phyloP scores from a whole-genome alignment of 2,113 vertebrate species.

The Colius striatus region DNA sequence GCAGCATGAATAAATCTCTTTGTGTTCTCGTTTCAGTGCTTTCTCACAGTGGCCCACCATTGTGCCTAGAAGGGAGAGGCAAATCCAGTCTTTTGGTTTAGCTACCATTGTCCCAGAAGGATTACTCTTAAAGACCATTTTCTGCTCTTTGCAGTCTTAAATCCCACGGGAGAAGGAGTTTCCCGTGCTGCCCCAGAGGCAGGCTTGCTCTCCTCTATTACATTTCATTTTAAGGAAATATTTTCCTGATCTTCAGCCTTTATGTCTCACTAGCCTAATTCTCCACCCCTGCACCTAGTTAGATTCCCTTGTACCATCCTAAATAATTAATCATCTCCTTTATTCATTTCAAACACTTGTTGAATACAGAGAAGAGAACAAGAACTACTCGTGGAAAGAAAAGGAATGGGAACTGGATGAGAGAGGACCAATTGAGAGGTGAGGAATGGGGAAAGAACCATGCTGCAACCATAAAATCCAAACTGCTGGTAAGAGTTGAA shows the following conservation, averaged over 20 bases:
- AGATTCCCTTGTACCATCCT: constrained; percentile 45
- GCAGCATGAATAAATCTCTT: constrained; percentile 55
- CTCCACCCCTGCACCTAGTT: constrained; percentile 46
- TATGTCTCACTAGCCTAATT: constrained; percentile 60
- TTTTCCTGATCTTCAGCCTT: constrained; percentile 66
- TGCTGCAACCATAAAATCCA: constrained; percentile 26
- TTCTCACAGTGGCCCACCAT: not conserved
- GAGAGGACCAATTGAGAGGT: not conserved
- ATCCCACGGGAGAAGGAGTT: not conserved
- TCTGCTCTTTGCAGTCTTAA: constrained; percentile 29
- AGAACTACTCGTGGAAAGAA: constrained; percentile 12
- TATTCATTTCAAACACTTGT: constrained; percentile 52
- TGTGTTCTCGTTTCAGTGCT: not conserved
- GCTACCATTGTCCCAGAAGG: constrained; percentile 1
- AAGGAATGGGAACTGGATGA: not conserved
- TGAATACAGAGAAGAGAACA: constrained; percentile 51
- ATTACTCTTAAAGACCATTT: constrained; percentile 44
- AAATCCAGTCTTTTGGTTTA: not conserved
- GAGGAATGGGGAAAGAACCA: not conserved
- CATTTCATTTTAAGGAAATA: constrained; percentile 62
- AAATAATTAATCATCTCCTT: constrained; percentile 57
- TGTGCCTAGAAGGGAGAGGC: constrained; percentile 10
- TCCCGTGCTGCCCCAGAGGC: not conserved
- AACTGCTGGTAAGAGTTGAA: not conserved
- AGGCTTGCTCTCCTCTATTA: constrained; percentile 40